Evolutionary conservation across 2,888 invertebrate species (phyloP), one percentile per base, ranked within the genome.

Genomic region (Patella caerulea): DNA sequence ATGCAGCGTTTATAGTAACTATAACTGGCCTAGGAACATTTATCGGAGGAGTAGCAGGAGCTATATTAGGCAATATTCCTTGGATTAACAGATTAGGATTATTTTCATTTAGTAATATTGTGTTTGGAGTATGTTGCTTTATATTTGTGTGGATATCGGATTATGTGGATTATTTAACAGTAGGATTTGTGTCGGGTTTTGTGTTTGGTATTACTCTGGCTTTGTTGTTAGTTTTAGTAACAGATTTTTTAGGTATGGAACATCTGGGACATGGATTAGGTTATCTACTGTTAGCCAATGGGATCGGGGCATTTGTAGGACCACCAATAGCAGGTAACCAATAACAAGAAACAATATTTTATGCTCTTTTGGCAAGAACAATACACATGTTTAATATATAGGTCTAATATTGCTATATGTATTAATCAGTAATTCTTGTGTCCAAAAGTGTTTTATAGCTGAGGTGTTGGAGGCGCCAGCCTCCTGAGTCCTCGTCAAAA

Each of bases 261-360:
- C 84, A 83, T n/a, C 80, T 89, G 11, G 84, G 86, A 5, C 83
- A 86, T 78, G 89, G 86, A 7, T 82, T 87, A 71, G 88, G 89
- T 9, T 88, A 88, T 77, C 81, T 89, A 3, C 87, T 89, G 86
- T 74, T 88, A 65, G 82, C 86, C 65, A 88, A 88, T 86, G 89
- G 89, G 9, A 75, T 88, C 52, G 89, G 89, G 34, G 79, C 83
- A 71, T 86, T 88, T 54, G 53, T 81, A 70, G 88, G 88, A 65
- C 88, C 88, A 9, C 84, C 86, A 24, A 1, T 87, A 2, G 84
- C 87, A 82, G 87, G 88, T 88, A 81, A 55, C 81, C 76, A 24
- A 71, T 65, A 65, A 24, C 1, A 19, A 19, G 11, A 14, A 19
- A 65, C 12, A 19, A 5, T 65, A 65, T 65, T 45, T 9, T 45